Percentiles rank a stretch among this genome's conserved stretches.
Conservation (phyloP, 2,797 vertebrate genomes). For the Babyrousa celebensis region DNA sequence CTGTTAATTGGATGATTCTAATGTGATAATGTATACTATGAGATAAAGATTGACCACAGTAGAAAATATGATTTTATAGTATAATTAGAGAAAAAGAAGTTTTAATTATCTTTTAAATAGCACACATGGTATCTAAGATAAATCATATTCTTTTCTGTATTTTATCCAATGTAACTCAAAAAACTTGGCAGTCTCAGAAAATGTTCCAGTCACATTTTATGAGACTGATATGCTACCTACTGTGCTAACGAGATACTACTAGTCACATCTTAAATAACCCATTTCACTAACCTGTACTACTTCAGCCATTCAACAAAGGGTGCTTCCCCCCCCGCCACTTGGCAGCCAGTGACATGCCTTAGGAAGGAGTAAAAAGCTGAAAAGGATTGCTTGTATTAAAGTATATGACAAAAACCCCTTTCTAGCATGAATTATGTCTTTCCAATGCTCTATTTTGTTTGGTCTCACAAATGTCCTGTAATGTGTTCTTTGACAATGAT, state of each 20-base stretch:
- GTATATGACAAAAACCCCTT: not conserved
- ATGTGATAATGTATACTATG: not conserved
- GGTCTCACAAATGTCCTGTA: not conserved
- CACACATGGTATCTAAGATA: not conserved
- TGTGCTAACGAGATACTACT: too few species aligned
- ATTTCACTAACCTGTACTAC: not conserved
- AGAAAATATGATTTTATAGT: not conserved
- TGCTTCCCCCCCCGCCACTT: not conserved
- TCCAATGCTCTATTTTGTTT: not conserved
- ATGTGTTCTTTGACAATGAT: not conserved
- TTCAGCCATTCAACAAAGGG: not conserved
- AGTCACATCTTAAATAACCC: not conserved
- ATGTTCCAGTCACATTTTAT: not conserved
- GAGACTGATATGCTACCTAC: too few species aligned
- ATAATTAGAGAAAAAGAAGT: not conserved
- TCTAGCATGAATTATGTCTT: not conserved
- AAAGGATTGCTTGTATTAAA: not conserved
- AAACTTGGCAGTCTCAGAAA: constrained; percentile 7
- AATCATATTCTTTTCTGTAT: not conserved
- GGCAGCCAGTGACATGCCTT: not conserved
- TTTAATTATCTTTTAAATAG: constrained; percentile 6
- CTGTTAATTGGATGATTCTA: not conserved
- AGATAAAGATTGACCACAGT: not conserved
- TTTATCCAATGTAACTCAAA: not conserved
- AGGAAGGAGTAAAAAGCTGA: not conserved